Percentiles rank a stretch among this genome's conserved stretches.
These are phyloP conservation scores for Orthonychiurus folsomi DNA, from an alignment of 2,888 invertebrate genomes.

Conservation along the genomic window DNA sequence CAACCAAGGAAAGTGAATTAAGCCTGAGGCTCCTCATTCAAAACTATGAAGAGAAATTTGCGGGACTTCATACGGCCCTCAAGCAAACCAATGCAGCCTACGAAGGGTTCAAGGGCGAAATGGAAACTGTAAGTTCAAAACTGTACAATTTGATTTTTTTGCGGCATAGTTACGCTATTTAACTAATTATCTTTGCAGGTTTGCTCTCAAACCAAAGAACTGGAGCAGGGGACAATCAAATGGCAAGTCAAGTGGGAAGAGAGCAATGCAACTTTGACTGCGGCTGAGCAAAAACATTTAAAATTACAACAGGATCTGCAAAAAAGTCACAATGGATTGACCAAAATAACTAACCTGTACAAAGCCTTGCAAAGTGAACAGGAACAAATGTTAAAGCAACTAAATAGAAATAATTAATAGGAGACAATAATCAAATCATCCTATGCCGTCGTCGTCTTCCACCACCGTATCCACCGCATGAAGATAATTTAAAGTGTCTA, in stretches of 20 bases:
- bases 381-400: conserved; percentile 1
- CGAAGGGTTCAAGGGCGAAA: conserved; percentile 31
- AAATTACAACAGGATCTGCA: conserved; percentile 28
- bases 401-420: background rate
- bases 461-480: too few relatives aligned
- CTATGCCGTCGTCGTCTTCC: too few relatives aligned
- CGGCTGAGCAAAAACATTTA: conserved; percentile 29
- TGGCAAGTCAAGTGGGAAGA: conserved; percentile 38
- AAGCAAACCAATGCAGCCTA: conserved; percentile 35
- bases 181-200: too few relatives aligned
- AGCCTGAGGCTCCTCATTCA: conserved; percentile 28
- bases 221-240: conserved; percentile 31
- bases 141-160: background rate
- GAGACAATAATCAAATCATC: too few relatives aligned
- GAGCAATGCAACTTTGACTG: conserved; percentile 25
- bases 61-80: conserved; percentile 28
- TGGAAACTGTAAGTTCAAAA: conserved; percentile 35
- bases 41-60: conserved; percentile 36
- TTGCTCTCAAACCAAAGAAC: conserved; percentile 23
- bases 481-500: too few relatives aligned
- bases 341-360: conserved; percentile 36
- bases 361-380: conserved; percentile 32
- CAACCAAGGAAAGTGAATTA: conserved; percentile 35
- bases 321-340: conserved; percentile 31
- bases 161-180: background rate